Evolutionary conservation across 2,113 vertebrate genomes (phyloP).

Genomic region (Poeciliopsis retropinna): DNA sequence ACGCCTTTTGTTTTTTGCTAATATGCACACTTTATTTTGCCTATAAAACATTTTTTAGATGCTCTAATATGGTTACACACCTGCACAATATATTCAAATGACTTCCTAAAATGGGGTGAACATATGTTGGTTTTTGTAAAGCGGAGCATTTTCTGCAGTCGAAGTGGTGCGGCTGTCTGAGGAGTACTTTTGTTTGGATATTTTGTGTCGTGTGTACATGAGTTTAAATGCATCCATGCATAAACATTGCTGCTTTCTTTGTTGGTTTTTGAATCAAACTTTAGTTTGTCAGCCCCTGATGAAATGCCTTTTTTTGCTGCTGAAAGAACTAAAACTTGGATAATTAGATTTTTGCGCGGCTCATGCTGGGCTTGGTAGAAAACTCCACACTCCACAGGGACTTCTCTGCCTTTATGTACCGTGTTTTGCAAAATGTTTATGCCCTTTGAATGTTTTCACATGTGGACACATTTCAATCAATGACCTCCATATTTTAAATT

Average conservation of each 20-base stretch:
- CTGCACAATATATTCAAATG: constrained; percentile 82
- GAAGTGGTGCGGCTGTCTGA: constrained; percentile 14
- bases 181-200: constrained; percentile 64
- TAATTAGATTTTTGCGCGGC: constrained; percentile 42
- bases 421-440: neutral
- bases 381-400: constrained; percentile 56
- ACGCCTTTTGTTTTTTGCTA: constrained; percentile 80
- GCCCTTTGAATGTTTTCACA: neutral
- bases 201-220: constrained; percentile 72
- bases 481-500: neutral
- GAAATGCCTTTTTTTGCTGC: constrained; percentile 78
- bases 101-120: constrained; percentile 41
- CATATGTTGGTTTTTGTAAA: constrained; percentile 39
- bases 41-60: constrained; percentile 63
- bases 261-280: constrained; percentile 56
- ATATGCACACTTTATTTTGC: constrained; percentile 80
- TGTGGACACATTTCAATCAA: neutral
- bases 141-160: neutral
- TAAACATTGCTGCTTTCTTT: constrained; percentile 77
- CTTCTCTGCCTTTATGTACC: constrained; percentile 50
- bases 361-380: constrained; percentile 55
- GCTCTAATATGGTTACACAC: constrained; percentile 71
- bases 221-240: constrained; percentile 57
- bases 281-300: constrained; percentile 65
- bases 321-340: constrained; percentile 57